Base-by-base conservation (phyloP, 1,140 invertebrate genomes). In the Lineus longissimus region DNA sequence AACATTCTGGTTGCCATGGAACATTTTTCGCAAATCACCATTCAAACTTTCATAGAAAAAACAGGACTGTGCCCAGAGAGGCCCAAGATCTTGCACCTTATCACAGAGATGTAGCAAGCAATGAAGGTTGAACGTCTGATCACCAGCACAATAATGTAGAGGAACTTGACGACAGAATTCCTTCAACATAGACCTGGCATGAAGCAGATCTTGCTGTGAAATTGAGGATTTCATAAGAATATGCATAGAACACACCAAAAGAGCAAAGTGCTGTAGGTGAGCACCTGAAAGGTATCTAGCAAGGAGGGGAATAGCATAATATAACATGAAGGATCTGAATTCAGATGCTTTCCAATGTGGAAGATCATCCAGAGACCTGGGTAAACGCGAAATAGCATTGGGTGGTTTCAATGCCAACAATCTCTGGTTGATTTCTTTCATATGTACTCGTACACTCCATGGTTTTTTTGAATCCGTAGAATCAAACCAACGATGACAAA, bases 301-400 rank as follows among this genome's bases (percentile, higher is more conserved):
- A 30, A 63, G 13, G 29, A 67, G 54, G 36, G 64, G 64, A 6
- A 62, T n/a, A n/a, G 64, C 36, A 57, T 61, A 65, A 23, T 27
- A 65, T 15, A 65, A 47, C 4, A 70, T 22, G 60, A 68, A 70
- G 13, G 62, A 61, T 29, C 66, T 36, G 40, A 45, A 68, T 30
- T 70, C 69, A 13, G 66, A 66, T 13, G 69, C 66, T 59, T 70
- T 68, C 66, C 66, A 70, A 40, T 68, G 57, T 27, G 59, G 55
- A 6, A 68, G 23, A 29, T 47, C 19, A 11, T 62, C 30, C 29
- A 68, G 61, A 27, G 66, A 59, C 43, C 69, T 59, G 11, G 69
- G 69, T 15, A 70, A 13, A 29, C 69, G 30, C 47, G 69, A 60
- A 25, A 68, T 59, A 61, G 54, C 55, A 9, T 47, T n/a, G 27